These are phyloP conservation scores for Connochaetes taurinus DNA, from an alignment of 2,113 vertebrate genomes.

Conservation along the genomic window DNA sequence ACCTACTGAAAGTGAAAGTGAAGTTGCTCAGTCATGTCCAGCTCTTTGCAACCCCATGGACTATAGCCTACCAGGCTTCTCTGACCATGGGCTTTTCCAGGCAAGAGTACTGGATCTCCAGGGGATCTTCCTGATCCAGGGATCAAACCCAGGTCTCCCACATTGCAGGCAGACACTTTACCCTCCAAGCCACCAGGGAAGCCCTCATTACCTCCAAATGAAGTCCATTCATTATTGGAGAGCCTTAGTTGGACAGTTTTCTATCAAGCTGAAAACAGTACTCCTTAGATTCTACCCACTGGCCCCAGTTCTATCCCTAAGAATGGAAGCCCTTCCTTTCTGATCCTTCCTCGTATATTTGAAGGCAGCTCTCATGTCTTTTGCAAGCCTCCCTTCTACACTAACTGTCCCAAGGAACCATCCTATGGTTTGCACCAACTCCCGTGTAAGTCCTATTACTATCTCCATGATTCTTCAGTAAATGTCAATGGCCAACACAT, in stretches of 20 bases:
- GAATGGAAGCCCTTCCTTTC: fast-evolving
- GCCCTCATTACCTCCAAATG: background rate
- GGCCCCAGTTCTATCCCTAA: background rate
- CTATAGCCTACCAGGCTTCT: background rate
- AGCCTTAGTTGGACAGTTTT: background rate
- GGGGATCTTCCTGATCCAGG: background rate
- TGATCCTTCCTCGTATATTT: fast-evolving
- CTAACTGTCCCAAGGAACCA: background rate
- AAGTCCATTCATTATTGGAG: background rate
- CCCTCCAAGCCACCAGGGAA: background rate
- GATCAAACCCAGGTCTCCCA: background rate
- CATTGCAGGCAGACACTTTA: background rate
- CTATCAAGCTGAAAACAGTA: background rate
- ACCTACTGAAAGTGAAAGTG: background rate
- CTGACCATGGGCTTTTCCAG: background rate
- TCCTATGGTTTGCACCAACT: fast-evolving
- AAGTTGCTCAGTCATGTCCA: background rate
- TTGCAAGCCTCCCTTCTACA: background rate
- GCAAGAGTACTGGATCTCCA: background rate
- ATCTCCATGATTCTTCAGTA: background rate
- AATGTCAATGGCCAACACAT: fast-evolving
- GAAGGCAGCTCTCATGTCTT: background rate
- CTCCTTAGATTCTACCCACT: background rate
- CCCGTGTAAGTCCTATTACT: fast-evolving
- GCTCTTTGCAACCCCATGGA: background rate